Conservation (phyloP, 2,113 vertebrate species). For the Phylloscopus trochiloides region DNA sequence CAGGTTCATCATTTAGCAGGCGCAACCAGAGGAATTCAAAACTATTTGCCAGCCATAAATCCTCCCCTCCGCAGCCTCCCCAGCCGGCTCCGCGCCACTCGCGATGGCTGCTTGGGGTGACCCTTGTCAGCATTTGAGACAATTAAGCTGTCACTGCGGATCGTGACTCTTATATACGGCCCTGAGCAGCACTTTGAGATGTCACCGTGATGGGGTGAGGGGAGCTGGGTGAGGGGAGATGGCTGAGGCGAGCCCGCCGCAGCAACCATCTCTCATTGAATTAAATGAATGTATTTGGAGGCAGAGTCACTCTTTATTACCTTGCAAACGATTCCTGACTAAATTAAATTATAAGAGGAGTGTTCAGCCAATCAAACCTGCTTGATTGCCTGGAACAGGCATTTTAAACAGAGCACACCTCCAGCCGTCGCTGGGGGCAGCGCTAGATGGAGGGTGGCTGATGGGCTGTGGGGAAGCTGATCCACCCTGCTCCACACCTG, state of each 20-base stretch:
- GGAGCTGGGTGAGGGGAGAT: slow-evolving; percentile 14
- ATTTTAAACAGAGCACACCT: slow-evolving; percentile 7
- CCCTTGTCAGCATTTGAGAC: slow-evolving; percentile 32
- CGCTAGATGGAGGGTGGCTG: background rate
- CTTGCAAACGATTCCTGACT: slow-evolving; percentile 48
- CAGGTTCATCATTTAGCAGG: slow-evolving; percentile 44
- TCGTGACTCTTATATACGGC: slow-evolving; percentile 15
- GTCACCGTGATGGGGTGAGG: slow-evolving; percentile 1
- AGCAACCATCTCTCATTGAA: slow-evolving; percentile 45
- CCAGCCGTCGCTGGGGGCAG: background rate
- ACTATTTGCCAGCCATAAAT: slow-evolving; percentile 45
- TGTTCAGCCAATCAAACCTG: slow-evolving; percentile 41
- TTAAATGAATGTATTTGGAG: slow-evolving; percentile 57
- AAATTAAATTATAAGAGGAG: slow-evolving; percentile 60
- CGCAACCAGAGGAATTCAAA: slow-evolving; percentile 41
- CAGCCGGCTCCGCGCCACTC: background rate
- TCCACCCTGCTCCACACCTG: background rate
- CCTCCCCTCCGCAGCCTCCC: slow-evolving; percentile 2
- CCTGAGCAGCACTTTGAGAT: slow-evolving; percentile 17
- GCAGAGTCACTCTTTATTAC: slow-evolving; percentile 59
- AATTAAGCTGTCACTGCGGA: slow-evolving; percentile 49
- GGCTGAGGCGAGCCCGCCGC: background rate
- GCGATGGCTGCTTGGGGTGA: slow-evolving; percentile 6
- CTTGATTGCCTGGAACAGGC: slow-evolving; percentile 59
- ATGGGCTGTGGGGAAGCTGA: background rate